A percentile compares a stretch with the other conserved stretches of the same genome.
Conservation (phyloP, 2,113 vertebrate genomes). For the Ursus arctos region DNA sequence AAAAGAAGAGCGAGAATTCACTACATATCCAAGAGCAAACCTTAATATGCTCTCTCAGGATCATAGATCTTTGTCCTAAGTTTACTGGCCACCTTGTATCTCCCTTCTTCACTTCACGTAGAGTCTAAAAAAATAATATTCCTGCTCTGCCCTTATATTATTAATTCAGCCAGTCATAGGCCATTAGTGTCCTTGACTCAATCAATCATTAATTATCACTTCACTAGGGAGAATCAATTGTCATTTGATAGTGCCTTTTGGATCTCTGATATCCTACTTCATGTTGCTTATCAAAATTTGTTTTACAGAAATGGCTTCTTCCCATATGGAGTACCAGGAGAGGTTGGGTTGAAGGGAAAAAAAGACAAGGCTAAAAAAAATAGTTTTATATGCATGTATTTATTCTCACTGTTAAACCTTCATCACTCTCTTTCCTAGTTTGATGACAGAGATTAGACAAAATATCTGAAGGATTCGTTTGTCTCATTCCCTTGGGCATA, state of each 20-base stretch:
- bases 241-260: neutral
- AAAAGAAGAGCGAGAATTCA: neutral
- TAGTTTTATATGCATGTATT: neutral
- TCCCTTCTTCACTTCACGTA: neutral
- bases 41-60: neutral
- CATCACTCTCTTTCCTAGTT: neutral
- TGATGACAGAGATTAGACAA: neutral
- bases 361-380: neutral
- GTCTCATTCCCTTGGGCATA: neutral
- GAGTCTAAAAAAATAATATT: neutral
- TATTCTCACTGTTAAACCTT: neutral
- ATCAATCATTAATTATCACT: neutral
- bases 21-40: neutral
- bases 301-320: neutral
- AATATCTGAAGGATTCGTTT: neutral
- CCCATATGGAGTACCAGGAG: neutral
- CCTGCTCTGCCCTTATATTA: neutral
- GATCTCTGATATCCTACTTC: neutral
- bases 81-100: neutral
- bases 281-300: neutral
- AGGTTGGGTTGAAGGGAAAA: neutral
- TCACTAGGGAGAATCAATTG: neutral
- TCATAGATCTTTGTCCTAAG: neutral
- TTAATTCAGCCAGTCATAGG: neutral
- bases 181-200: neutral